Evolutionary conservation across 23 tunicate species (phyloP).

Genomic region (Trididemnum miniatum): DNA sequence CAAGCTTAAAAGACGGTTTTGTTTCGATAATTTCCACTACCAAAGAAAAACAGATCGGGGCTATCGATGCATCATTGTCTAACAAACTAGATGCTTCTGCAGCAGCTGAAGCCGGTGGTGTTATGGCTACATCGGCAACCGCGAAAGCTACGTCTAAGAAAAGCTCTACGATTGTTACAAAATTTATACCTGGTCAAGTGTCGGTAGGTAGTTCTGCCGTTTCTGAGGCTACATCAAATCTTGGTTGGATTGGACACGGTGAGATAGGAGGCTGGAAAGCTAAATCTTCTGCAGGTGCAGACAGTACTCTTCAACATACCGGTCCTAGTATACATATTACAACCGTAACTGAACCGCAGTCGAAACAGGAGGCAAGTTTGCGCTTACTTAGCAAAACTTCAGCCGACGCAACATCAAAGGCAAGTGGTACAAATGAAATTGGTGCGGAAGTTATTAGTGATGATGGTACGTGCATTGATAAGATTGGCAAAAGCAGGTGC

Average conservation of each 20-base stretch:
- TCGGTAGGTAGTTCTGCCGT: slow-evolving; percentile 50
- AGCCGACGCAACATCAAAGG: slow-evolving; percentile 3
- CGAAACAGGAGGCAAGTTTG: neutral
- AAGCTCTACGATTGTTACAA: slow-evolving; percentile 60
- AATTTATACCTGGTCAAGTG: slow-evolving; percentile 59
- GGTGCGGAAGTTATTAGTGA: slow-evolving; percentile 52
- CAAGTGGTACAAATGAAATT: neutral
- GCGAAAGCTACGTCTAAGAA: slow-evolving; percentile 1
- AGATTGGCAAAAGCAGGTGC: slow-evolving; percentile 36
- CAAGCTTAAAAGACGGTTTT: slow-evolving; percentile 9
- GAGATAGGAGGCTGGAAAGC: neutral
- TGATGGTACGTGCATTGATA: slow-evolving; percentile 64
- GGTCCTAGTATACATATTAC: neutral
- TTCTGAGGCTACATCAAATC: slow-evolving; percentile 5
- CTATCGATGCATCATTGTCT: neutral
- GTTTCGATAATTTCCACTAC: neutral
- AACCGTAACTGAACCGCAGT: neutral
- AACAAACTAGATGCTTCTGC: neutral
- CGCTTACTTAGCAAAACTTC: neutral
- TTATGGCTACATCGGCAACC: neutral
- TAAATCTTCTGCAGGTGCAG: slow-evolving; percentile 9
- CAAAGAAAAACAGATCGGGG: neutral
- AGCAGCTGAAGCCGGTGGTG: neutral
- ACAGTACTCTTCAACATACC: neutral
- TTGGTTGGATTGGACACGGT: slow-evolving; percentile 15